Conservation (phyloP, 2,113 vertebrate genomes). For the Psephotus haematonotus region DNA sequence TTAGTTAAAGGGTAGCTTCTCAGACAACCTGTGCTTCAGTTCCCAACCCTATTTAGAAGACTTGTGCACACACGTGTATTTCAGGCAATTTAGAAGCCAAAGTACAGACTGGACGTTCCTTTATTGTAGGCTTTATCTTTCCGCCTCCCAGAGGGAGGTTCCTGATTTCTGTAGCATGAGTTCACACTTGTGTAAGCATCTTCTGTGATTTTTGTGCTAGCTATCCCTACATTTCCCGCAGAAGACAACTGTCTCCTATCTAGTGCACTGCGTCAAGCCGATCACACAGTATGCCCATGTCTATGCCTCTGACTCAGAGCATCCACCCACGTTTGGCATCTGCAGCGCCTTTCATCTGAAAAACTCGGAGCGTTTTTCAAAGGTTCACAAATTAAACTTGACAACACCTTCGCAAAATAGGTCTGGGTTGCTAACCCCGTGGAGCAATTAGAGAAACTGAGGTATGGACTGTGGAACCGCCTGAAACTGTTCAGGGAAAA, state of each 20-base stretch:
- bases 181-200: not conserved
- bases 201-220: not conserved
- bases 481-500: not conserved
- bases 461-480: not conserved
- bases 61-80: not conserved
- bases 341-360: constrained; percentile 45
- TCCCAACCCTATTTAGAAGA: not conserved
- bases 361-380: constrained; percentile 4
- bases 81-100: not conserved
- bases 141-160: not conserved
- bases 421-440: constrained; percentile 25
- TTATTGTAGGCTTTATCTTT: not conserved
- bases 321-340: constrained; percentile 56
- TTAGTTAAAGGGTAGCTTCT: not conserved
- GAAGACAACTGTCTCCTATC: not conserved
- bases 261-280: not conserved
- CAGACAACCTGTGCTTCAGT: not conserved
- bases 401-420: constrained; percentile 66
- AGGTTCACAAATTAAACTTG: constrained; percentile 46
- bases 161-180: not conserved
- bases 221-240: not conserved
- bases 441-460: constrained; percentile 45
- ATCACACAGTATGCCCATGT: not conserved
- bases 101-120: not conserved
- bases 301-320: constrained; percentile 56